phyloP scores from a whole-genome alignment of 1,140 invertebrate species.

The Apis florea region DNA sequence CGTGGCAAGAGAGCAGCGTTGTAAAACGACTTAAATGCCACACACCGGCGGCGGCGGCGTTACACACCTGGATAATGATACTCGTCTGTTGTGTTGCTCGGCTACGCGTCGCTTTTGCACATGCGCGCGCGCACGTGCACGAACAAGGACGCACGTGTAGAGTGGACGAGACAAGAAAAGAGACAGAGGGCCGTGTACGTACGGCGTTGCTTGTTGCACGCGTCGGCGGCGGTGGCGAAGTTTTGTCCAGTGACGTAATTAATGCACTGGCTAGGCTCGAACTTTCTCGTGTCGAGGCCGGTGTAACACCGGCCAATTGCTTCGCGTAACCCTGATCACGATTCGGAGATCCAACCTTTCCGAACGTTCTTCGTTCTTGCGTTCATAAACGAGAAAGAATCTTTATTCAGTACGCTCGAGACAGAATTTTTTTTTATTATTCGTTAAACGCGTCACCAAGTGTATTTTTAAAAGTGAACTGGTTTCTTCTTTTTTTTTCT shows the following conservation, averaged over 20 bases:
- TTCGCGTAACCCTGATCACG: neutral
- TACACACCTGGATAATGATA: conserved; percentile 61
- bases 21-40: conserved; percentile 66
- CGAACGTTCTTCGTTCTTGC: too few relatives aligned
- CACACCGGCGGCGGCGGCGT: conserved; percentile 33
- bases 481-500: too few relatives aligned
- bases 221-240: conserved; percentile 36
- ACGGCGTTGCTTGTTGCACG: conserved; percentile 25
- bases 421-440: too few relatives aligned
- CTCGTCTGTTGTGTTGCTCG: conserved; percentile 40
- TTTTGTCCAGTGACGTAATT: conserved; percentile 56
- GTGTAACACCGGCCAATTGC: conserved; percentile 10
- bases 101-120: conserved; percentile 29
- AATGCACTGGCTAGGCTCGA: conserved; percentile 44
- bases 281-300: conserved; percentile 41
- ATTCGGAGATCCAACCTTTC: neutral
- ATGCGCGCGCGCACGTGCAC: conserved; percentile 22
- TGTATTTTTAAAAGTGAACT: too few relatives aligned
- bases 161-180: conserved; percentile 30
- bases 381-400: too few relatives aligned
- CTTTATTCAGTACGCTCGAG: too few relatives aligned
- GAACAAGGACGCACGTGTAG: conserved; percentile 34
- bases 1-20: conserved; percentile 41
- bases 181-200: conserved; percentile 45
- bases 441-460: too few relatives aligned